phyloP scores from a whole-genome alignment of 2,888 invertebrate species.

The Cryptocheilus praepositus region DNA sequence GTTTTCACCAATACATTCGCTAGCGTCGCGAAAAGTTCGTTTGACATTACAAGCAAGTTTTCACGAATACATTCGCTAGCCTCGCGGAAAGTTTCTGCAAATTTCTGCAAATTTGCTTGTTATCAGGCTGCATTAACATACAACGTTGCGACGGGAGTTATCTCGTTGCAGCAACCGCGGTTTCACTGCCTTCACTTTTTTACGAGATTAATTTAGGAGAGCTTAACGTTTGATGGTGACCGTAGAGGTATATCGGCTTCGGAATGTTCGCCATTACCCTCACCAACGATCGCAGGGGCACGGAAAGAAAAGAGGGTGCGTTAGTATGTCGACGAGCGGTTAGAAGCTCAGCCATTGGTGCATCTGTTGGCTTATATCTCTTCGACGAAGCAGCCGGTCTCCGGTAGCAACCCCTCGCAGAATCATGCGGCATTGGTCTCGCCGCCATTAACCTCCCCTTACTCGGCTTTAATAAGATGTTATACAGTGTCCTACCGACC shows the following conservation, averaged over 20 bases:
- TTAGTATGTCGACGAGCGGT: conserved; percentile 16
- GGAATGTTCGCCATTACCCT: conserved; percentile 63
- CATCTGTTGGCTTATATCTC: conserved; percentile 43
- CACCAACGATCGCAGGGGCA: conserved; percentile 34
- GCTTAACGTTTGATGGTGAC: conserved; percentile 64
- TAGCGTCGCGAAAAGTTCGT: no score
- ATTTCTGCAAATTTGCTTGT: no score
- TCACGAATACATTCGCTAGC: no score
- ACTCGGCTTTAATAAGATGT: conserved; percentile 42
- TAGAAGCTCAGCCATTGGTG: conserved; percentile 39
- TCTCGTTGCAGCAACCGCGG: conserved; percentile 13
- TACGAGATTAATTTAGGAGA: conserved; percentile 66
- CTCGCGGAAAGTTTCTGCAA: no score
- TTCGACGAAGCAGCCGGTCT: conserved; percentile 34
- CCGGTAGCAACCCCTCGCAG: conserved; percentile 53
- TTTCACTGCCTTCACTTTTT: conserved; percentile 38
- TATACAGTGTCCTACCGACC: conserved; percentile 55
- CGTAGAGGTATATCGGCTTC: conserved; percentile 51
- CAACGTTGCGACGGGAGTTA: conserved; percentile 8
- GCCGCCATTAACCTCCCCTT: conserved; percentile 37
- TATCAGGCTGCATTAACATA: no score
- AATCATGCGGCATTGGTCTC: conserved; percentile 42
- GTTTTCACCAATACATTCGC: no score
- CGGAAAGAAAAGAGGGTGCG: conserved; percentile 33
- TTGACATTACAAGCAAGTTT: no score